Base-by-base conservation (phyloP, 2,888 invertebrate genomes). In the Eupithecia vulgata region DNA sequence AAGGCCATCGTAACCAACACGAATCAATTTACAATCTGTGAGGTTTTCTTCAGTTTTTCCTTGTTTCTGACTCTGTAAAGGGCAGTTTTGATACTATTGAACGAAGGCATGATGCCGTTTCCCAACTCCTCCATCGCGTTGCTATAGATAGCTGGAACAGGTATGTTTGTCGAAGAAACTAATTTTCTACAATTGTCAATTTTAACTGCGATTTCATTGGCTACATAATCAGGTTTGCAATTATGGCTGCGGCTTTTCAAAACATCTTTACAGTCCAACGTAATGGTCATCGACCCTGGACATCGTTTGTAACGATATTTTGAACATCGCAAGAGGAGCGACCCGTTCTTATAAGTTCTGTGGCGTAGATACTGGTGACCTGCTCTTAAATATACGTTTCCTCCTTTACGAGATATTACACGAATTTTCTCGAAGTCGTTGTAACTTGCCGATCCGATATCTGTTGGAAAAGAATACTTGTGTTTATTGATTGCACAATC, bases 111-210 rank as follows among this genome's bases (percentile, higher is more conserved):
- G 17, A 21, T 17, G 35, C 30, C n/a, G 37, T 21, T 30, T 59
- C 64, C 37, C 6, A 5, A 1, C 12, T 37, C 64, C 12, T n/a
- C 12, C 37, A 37, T 17, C 8, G 64, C 37, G 35, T 64, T 37
- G 37, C 35, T 64, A 64, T 64, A 64, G 37, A 64, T 37, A 37
- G 64, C 64, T 37, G 37, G 4, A 37, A 64, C 15, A 4, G 64
- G 37, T 5, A 64, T 64, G 5, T 64, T 13, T 17, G 64, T n/a
- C 10, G 64, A 35, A 8, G 64, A 15, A 12, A 64, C 37, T 37
- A 15, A 4, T 37, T 64, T 64, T 35, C 17, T 64, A 37, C 40
- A 64, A 10, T 40, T 40, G 37, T 37, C 35, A 37, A 64, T 40
- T 64, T 37, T 64, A 13, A 64, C 12, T 21, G 40, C 64, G 1